Base-by-base conservation (phyloP, 1,140 invertebrate species). In the Plutomurus gul region DNA sequence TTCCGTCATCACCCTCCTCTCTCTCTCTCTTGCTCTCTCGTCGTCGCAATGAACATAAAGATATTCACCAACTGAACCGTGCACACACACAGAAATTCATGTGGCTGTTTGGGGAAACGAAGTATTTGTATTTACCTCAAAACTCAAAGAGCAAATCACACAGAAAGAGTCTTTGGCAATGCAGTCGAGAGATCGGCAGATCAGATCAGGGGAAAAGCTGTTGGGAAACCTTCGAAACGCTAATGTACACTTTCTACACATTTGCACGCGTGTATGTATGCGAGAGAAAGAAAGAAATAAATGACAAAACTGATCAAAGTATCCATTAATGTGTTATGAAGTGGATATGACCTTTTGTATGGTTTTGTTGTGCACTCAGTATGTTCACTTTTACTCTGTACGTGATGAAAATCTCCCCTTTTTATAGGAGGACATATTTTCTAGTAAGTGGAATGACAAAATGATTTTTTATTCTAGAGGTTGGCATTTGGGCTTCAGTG, bases 281-380 rank as follows among this genome's bases (percentile, higher is more conserved):
- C n/a, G n/a, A n/a, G n/a, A n/a, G n/a, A n/a, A n/a, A 13, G 20
- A 49, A 18, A 49, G 46, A 65, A 65, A 11, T n/a, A 16, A 65
- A 65, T 65, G 56, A 65, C 16, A 65, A 65, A 65, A 33, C 27
- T 65, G 56, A 65, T 65, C 56, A 65, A 65, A 65, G 56, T 65
- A 33, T 1, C 36, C 30, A 16, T 27, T 65, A 65, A 65, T 65
- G 18, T 18, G 56, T 33, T 33, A 18, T 65, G 56, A 65, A 6
- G 30, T 36, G 27, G 36, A 30, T n/a, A 36, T n/a, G n/a, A n/a
- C n/a, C n/a, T n/a, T n/a, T n/a, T n/a, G n/a, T n/a, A n/a, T n/a
- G n/a, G n/a, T n/a, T n/a, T n/a, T n/a, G n/a, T n/a, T n/a, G n/a
- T n/a, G n/a, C 27, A 56, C 25, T 5, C 25, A 65, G 27, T n/a